Evolutionary conservation across 2,888 invertebrate species (phyloP), one percentile per base, ranked within the genome.

Genomic region (Stenodera caucasica): DNA sequence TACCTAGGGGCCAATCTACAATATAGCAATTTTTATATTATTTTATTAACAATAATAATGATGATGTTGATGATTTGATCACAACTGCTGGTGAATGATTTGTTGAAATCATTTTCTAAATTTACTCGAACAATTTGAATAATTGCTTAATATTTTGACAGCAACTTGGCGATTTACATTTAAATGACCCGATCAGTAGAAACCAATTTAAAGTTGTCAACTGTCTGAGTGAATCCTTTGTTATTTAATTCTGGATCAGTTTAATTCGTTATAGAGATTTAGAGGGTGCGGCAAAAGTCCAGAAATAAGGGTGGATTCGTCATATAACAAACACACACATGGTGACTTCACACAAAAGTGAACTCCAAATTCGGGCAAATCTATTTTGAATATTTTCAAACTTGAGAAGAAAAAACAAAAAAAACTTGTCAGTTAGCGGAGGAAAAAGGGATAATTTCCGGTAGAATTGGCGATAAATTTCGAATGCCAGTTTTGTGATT

Each of bases 151-250:
- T 80, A 79, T 80, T 80, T 81, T 78, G 78, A 79, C 78, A 77
- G 77, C 78, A 78, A 78, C 80, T 79, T 73, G 75, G 73, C 74
- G 73, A 81, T 81, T 81, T 80, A 77, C 80, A 81, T 81, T 79
- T 80, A 80, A 80, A 81, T 80, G 75, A 77, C 45, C 45, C 77
- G 78, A 78, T 77, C 77, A 75, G 73, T 76, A 77, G 74, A 80
- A 81, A 79, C 77, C 80, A 80, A 81, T 80, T 81, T 81, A 79
- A 80, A 80, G 76, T 80, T 81, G 81, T 80, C 81, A 80, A 79
- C 76, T 78, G 81, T 80, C 77, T 79, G 79, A 79, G 75, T 76
- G 80, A 72, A 72, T 78, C 80, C 79, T 79, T 80, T 81, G 81
- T 81, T 77, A 76, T 77, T 77, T 79, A 78, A 79, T 79, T 78